Evolutionary conservation across 2,113 vertebrate genomes (phyloP).

Genomic region (Corydoras sp.): DNA sequence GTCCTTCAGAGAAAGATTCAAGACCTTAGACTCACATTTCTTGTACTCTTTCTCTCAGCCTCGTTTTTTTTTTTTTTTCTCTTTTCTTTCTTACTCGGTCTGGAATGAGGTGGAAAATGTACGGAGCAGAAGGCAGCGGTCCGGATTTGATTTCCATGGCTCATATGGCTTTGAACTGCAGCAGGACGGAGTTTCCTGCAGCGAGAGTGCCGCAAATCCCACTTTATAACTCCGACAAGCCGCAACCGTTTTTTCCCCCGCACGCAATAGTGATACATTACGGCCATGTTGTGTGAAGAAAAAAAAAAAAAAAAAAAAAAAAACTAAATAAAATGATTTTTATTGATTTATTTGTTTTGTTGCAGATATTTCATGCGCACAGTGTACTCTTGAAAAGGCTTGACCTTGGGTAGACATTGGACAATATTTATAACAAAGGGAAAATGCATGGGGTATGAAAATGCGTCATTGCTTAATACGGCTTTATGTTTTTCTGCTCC

Average conservation of each 20-base stretch:
- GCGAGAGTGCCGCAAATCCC: slow-evolving; percentile 93
- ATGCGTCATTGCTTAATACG: too few species aligned
- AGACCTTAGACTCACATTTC: slow-evolving; percentile 68
- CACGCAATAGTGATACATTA: slow-evolving; percentile 68
- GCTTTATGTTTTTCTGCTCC: too few species aligned
- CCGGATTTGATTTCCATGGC: slow-evolving; percentile 94
- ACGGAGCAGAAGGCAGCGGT: slow-evolving; percentile 82
- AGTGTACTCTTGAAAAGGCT: too few species aligned
- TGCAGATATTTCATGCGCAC: too few species aligned
- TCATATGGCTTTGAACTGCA: slow-evolving; percentile 97
- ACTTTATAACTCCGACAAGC: slow-evolving; percentile 97
- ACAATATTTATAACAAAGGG: too few species aligned
- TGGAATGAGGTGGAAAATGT: slow-evolving; percentile 80
- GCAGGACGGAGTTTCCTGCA: slow-evolving; percentile 91
- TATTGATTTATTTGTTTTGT: too few species aligned
- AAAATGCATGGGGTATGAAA: too few species aligned
- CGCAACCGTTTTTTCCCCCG: slow-evolving; percentile 74
- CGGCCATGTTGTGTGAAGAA: slow-evolving; percentile 29
- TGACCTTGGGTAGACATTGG: too few species aligned
- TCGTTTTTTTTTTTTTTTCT: slow-evolving; percentile 47
- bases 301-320: too few species aligned
- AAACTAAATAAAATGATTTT: too few species aligned
- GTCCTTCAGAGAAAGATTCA: slow-evolving; percentile 60
- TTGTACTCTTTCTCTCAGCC: slow-evolving; percentile 68
- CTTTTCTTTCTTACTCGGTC: slow-evolving; percentile 64